Percentiles rank a stretch among this genome's conserved stretches.
Evolutionary conservation across 1,140 invertebrate species (phyloP).

Genomic region (Leptinotarsa defecta): DNA sequence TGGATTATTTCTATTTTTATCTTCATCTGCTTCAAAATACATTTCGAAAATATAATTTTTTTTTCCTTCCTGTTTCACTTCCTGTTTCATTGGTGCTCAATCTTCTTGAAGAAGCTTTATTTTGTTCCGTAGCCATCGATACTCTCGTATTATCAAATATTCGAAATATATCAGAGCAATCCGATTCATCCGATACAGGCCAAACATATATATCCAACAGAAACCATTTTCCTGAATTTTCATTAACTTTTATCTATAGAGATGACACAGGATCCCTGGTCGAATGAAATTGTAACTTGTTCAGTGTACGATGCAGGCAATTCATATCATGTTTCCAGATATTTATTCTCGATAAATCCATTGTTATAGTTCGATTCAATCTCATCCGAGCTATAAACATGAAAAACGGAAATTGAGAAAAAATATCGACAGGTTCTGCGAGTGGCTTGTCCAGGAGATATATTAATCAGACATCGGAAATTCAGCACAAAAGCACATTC

Average conservation of each 20-base stretch:
- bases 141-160: neutral
- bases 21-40: too few relatives aligned
- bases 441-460: constrained; percentile 2
- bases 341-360: constrained; percentile 1
- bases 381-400: neutral
- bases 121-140: too few relatives aligned
- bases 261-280: neutral
- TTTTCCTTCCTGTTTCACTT: too few relatives aligned
- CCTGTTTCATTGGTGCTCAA: too few relatives aligned
- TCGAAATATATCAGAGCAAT: neutral
- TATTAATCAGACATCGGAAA: neutral
- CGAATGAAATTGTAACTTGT: constrained; percentile 4
- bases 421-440: neutral
- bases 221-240: neutral
- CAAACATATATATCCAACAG: neutral
- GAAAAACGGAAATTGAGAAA: neutral
- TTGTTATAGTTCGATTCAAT: constrained; percentile 1
- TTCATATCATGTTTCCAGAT: neutral
- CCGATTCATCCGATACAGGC: neutral
- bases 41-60: too few relatives aligned
- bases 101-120: too few relatives aligned
- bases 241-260: constrained; percentile 6
- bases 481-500: constrained; percentile 8
- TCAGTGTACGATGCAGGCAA: neutral
- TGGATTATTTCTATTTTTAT: too few relatives aligned